Evolutionary conservation across 2,113 vertebrate species (phyloP), one percentile per base, ranked within the genome.

Genomic region (Datnioides undecimradiatus): DNA sequence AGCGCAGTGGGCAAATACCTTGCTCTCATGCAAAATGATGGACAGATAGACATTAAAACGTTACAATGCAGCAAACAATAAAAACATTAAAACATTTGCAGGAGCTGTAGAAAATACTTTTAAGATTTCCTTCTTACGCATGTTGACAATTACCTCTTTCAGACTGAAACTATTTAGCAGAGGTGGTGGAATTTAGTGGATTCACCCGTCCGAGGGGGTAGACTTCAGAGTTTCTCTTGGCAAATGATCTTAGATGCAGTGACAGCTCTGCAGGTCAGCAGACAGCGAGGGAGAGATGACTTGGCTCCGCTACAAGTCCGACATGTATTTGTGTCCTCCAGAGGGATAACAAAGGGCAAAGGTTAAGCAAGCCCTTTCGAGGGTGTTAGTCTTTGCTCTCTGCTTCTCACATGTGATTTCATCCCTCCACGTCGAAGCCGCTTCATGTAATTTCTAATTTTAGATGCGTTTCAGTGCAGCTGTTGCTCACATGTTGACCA

Each of bases 401-500:
- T 41, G 8, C 59, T 66, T 34, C 31, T 13, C 33, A 13, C 51
- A 33, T 41, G 21, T 49, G n/a, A 59, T 54, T 52, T 66, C 7
- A 63, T 36, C 65, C 27, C 21, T 52, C 10, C 8, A 9, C 6
- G 5, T 11, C 52, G 14, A 74, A 25, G 14, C 23, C n/a, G 58
- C 36, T 43, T 73, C 5, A 64, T 36, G 41, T 23, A 3, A 41
- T 52, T 52, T 64, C 33, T 69, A 40, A 60, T 70, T 79, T 73
- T 33, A 48, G 43, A 54, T 40, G 33, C 45, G 41, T 55, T 74
- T 80, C 14, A 62, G 11, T 73, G 21, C 66, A 73, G 45, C 41
- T 78, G 45, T 66, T 79, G 60, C 59, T 76, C 25, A 71, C 34
- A 76, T 73, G 69, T 67, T 86, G 70, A 79, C 62, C 40, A 27